These are phyloP conservation scores for Mythimna albipuncta DNA, from an alignment of 2,888 invertebrate species.

Conservation along the genomic window DNA sequence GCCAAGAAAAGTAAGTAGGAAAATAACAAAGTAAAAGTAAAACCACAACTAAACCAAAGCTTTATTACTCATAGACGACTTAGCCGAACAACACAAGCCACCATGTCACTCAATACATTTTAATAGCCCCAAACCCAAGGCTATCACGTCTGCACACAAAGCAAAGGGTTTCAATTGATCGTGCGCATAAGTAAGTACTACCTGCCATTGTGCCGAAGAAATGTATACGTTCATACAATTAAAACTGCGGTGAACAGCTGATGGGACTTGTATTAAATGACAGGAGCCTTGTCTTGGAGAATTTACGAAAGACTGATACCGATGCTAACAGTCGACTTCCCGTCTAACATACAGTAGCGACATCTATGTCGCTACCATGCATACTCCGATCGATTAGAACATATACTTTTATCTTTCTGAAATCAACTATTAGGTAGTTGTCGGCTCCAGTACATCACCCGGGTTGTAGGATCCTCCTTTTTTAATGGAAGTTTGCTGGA, in stretches of 20 bases:
- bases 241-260: constrained; percentile 47
- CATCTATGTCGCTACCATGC: no score
- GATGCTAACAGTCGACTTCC: no score
- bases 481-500: no score
- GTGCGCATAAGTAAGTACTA: constrained; percentile 1
- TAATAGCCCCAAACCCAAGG: constrained; percentile 16
- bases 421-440: no score
- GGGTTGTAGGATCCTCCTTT: no score
- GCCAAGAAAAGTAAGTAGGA: neutral
- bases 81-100: neutral
- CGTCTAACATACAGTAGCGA: no score
- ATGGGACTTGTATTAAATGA: constrained; percentile 52
- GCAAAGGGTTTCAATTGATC: constrained; percentile 50
- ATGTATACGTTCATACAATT: constrained; percentile 30
- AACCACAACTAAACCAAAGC: no score
- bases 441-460: no score
- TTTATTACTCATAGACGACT: constrained; percentile 7
- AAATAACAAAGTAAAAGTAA: neutral
- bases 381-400: no score
- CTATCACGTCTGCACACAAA: constrained; percentile 19
- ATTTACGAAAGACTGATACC: neutral
- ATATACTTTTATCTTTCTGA: no score
- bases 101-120: constrained; percentile 33
- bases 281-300: constrained; percentile 37
- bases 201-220: constrained; percentile 40